Base-by-base conservation (phyloP, 2,113 vertebrate genomes). In the Gyps fulvus region DNA sequence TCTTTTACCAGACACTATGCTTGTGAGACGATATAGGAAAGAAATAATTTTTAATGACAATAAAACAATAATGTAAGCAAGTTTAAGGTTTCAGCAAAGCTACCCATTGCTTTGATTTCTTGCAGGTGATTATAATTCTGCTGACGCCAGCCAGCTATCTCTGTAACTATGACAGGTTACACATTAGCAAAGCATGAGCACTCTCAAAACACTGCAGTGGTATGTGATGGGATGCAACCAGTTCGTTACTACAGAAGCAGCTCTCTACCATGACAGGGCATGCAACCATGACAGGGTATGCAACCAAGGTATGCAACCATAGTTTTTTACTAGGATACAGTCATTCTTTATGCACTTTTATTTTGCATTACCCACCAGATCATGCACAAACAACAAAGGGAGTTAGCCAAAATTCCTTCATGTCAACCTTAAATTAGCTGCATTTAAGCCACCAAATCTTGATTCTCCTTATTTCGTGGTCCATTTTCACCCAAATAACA, bases 391-490 rank as follows among this genome's bases (percentile, higher is more conserved):
- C 32, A 38, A 27, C 12, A 61, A 9, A 27, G 16, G 8, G 9
- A 54, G 9, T 72, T 27, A 32, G 32, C 38, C 3, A 4, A 83
- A 86, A 89, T 50, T 76, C 16, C n/a, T 59, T 50, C 50, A 50
- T 0, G 0, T 29, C 47, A 36, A 26, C 50, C 50, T 52, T 52
- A 52, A 52, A 52, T 55, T 32, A 70, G 34, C 11, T 50, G 3
- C 1, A 17, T 55, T 65, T 47, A 87, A 49, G 11, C 19, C 23
- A 55, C 17, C 38, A 14, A 58, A 71, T 54, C 25, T 65, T 69
- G 14, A 80, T 76, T 58, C 25, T 49, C 7, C 6, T 18, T 40
- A 34, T 63, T 83, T 80, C 19, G 7, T n/a, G 27, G 31, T 31
- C 29, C 11, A 40, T 83, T 86, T 45, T 55, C 14, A 63, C 21